phyloP scores from a whole-genome alignment of 2,888 invertebrate species.

The Hedychridium roseum region DNA sequence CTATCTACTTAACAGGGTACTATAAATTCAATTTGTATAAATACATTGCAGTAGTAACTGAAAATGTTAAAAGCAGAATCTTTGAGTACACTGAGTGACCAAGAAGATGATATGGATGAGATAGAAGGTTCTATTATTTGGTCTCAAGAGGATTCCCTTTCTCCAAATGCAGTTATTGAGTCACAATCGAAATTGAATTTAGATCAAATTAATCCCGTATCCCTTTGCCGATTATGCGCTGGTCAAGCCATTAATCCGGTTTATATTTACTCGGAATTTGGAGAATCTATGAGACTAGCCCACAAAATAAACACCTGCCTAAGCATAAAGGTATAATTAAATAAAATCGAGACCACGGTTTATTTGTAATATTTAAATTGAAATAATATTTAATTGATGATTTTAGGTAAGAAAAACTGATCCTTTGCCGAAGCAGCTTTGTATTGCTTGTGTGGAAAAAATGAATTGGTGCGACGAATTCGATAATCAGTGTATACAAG shows the following conservation, averaged over 20 bases:
- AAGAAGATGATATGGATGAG: conserved; percentile 42
- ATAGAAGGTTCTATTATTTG: conserved; percentile 43
- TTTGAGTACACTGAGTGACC: conserved; percentile 40
- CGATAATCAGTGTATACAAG: conserved; percentile 44
- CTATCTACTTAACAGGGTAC: conserved; percentile 1
- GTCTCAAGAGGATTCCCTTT: conserved; percentile 47
- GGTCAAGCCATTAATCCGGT: conserved; percentile 42
- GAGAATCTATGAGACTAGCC: conserved; percentile 46
- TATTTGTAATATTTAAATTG: not conserved
- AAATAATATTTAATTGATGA: not conserved
- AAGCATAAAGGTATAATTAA: conserved; percentile 42
- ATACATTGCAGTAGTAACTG: conserved; percentile 10
- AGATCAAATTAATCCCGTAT: conserved; percentile 16
- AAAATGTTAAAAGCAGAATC: conserved; percentile 32
- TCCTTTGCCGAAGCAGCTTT: conserved; percentile 48
- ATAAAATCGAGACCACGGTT: no score
- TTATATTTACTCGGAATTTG: conserved; percentile 48
- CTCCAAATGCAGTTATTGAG: conserved; percentile 37
- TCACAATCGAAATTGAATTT: conserved; percentile 15
- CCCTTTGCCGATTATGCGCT: conserved; percentile 47
- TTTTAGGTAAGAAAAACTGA: conserved; percentile 36
- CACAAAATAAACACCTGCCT: conserved; percentile 49
- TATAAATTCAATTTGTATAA: not conserved
- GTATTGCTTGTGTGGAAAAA: conserved; percentile 43
- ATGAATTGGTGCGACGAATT: conserved; percentile 47